Percentiles rank a stretch among this genome's conserved stretches.
Evolutionary conservation across 1,140 invertebrate species (phyloP).

Genomic region (Matsumurasca onukii): DNA sequence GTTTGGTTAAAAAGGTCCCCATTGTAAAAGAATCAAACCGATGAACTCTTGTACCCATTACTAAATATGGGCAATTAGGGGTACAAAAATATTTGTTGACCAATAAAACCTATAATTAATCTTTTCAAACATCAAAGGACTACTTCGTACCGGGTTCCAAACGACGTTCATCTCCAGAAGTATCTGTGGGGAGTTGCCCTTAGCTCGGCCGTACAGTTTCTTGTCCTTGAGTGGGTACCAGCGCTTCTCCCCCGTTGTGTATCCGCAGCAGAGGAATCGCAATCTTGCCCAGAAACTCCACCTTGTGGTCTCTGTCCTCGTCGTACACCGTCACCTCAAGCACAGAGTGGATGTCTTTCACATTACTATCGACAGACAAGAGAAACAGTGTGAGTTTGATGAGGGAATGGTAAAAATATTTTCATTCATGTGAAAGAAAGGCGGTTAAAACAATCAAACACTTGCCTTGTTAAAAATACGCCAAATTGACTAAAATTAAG

Average conservation of each 20-base stretch:
- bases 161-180: constrained; percentile 88
- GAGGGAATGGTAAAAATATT: not conserved
- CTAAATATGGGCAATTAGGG: no score
- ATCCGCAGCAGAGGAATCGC: constrained; percentile 87
- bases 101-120: no score
- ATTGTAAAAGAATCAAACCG: no score
- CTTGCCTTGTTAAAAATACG: not conserved
- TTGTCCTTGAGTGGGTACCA: constrained; percentile 98
- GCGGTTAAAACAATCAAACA: not conserved
- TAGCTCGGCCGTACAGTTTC: constrained; percentile 83
- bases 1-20: no score
- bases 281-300: constrained; percentile 95
- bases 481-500: not conserved
- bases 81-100: no score
- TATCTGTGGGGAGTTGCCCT: constrained; percentile 89
- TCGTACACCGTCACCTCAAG: constrained; percentile 98
- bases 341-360: constrained; percentile 96
- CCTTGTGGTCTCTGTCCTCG: constrained; percentile 97
- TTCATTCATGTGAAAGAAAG: not conserved
- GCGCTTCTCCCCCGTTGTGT: constrained; percentile 84
- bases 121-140: not conserved
- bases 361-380: constrained; percentile 65
- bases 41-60: no score
- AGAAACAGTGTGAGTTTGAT: constrained; percentile 13
- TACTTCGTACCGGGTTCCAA: constrained; percentile 88